Base-by-base conservation (phyloP, 2,797 vertebrate species). In the Ispidina lecontei region DNA sequence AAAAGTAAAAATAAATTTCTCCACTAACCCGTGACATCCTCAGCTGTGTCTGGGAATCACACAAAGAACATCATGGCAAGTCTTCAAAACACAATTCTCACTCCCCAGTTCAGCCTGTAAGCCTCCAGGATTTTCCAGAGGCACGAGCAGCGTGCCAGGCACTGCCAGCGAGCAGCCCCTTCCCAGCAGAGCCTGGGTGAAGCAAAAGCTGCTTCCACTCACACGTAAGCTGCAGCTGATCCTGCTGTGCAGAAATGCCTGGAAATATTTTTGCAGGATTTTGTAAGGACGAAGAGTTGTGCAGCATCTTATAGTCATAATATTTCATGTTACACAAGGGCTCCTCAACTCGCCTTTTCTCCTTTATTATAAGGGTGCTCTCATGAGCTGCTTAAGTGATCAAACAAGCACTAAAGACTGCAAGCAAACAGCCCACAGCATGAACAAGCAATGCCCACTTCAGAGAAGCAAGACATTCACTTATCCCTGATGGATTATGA, bases 381-480 rank as follows among this genome's bases (percentile, higher is more conserved):
- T 88, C 84, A 82, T 9, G 64, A 77, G 69, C 85, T 62, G 77
- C 85, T 91, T 69, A 88, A 91, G 77, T 55, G 80, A 94, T 87
- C 90, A 93, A 95, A 93, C 60, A 93, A 87, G 74, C 39, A 33
- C 46, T 84, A 35, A 94, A 90, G 86, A 88, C 80, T 74, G 76
- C 76, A 88, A 91, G 91, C 74, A 86, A 92, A 93, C 71, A 91
- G 88, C 92, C 84, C 64, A 78, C 84, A 76, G 77, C 58, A 62
- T 4, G 85, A 96, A 91, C 80, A 87, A 86, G 87, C 54, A 91
- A 84, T 90, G 90, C 64, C 81, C 77, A 74, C 88, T 94, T 89
- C 68, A 92, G 88, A 94, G 84, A 90, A 83, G 70, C 79, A 81
- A 84, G 55, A 82, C 64, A 54, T 26, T 90, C 70, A 41, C 67